Evolutionary conservation across 2,888 invertebrate genomes (phyloP).

Genomic region (Microchrysa polita): DNA sequence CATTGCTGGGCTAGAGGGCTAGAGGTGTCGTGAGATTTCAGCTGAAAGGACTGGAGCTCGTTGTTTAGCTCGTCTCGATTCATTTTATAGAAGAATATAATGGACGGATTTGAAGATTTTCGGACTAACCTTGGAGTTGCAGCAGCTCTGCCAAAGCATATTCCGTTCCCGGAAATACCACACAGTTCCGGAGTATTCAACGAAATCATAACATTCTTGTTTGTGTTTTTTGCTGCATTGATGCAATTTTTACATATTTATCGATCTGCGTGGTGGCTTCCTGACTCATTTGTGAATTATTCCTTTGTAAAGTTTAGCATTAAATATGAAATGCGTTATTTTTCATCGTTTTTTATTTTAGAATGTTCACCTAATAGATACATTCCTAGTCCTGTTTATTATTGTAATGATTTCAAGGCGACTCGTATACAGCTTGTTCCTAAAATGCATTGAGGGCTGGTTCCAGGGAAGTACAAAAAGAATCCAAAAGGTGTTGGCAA

Average conservation of each 20-base stretch:
- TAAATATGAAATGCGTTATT: too few relatives aligned
- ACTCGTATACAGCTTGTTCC: constrained; percentile 74
- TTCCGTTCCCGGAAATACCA: constrained; percentile 82
- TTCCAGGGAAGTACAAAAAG: not conserved
- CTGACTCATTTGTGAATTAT: constrained; percentile 87
- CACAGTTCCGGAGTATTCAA: constrained; percentile 84
- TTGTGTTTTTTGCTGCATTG: constrained; percentile 79
- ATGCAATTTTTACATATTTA: constrained; percentile 95
- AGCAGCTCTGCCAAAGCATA: constrained; percentile 75
- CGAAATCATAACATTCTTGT: constrained; percentile 85
- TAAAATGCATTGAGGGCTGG: constrained; percentile 64
- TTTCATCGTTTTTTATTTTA: too few relatives aligned
- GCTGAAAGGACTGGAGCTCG: too few relatives aligned
- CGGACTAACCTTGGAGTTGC: constrained; percentile 13
- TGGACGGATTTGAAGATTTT: not conserved
- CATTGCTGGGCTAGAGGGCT: too few relatives aligned
- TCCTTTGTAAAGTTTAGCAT: too few relatives aligned
- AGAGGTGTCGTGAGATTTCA: too few relatives aligned
- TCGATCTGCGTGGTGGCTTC: constrained; percentile 97
- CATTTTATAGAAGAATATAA: too few relatives aligned
- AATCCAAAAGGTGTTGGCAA: constrained; percentile 17
- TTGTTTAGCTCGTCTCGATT: too few relatives aligned
- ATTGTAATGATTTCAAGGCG: constrained; percentile 82
- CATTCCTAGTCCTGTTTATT: constrained; percentile 85
- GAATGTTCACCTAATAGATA: constrained; percentile 96